Conservation (phyloP, 2,888 invertebrate genomes). For the Perizoma flavofasciatum region DNA sequence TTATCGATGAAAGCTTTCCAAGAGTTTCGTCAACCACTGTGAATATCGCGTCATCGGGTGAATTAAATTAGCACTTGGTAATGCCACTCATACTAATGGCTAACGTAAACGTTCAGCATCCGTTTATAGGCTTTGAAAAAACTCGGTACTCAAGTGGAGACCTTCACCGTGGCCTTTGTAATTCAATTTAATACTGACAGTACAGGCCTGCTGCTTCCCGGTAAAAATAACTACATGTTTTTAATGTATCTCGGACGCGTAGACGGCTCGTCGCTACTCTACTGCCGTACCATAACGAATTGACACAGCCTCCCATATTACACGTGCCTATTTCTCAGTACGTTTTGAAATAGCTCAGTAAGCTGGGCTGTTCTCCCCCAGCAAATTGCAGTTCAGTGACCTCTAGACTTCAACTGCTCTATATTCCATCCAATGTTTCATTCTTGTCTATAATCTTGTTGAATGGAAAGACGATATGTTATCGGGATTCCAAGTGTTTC, state of each 20-base stretch:
- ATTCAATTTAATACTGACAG: slow-evolving; percentile 56
- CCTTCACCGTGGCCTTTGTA: slow-evolving; percentile 73
- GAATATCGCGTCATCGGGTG: slow-evolving; percentile 22
- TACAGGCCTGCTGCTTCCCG: slow-evolving; percentile 45
- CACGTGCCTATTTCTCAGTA: slow-evolving; percentile 38
- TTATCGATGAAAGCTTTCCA: slow-evolving; percentile 41
- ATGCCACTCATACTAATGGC: slow-evolving; percentile 2
- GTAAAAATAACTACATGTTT: slow-evolving; percentile 65
- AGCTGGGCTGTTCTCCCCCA: slow-evolving; percentile 54
- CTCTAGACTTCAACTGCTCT: slow-evolving; percentile 34
- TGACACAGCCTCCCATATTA: slow-evolving; percentile 47
- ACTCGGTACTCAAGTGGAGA: slow-evolving; percentile 45
- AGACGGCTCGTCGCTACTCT: slow-evolving; percentile 64
- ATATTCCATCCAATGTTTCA: slow-evolving; percentile 30
- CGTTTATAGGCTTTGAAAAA: slow-evolving; percentile 17
- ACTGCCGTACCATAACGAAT: slow-evolving; percentile 60
- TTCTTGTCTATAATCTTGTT: slow-evolving; percentile 26
- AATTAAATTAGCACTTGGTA: slow-evolving; percentile 17
- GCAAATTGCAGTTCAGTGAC: slow-evolving; percentile 64
- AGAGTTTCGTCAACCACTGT: slow-evolving; percentile 29
- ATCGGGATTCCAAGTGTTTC: slow-evolving; percentile 42
- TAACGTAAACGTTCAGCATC: slow-evolving; percentile 17
- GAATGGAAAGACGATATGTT: slow-evolving; percentile 42
- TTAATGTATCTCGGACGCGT: slow-evolving; percentile 50
- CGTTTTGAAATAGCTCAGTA: slow-evolving; percentile 46